Conservation (phyloP, 2,113 vertebrate genomes). For the Tenebrosternarchus preto region DNA sequence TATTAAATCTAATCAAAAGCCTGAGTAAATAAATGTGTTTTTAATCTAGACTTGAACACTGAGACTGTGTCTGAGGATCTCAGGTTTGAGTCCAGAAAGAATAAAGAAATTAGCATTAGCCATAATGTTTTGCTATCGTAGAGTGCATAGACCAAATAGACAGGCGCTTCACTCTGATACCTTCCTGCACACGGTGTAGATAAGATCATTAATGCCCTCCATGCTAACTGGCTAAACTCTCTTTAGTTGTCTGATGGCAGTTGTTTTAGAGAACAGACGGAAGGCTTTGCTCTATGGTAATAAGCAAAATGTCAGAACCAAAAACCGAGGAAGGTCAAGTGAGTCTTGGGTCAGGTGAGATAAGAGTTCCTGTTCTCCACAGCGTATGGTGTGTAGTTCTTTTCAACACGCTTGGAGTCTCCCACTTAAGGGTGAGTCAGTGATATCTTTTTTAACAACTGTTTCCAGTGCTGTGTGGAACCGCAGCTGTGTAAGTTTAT, state of each 20-base stretch:
- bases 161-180: neutral
- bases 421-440: too few relatives aligned
- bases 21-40: too few relatives aligned
- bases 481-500: neutral
- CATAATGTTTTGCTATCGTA: constrained; percentile 4
- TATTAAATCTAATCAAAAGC: too few relatives aligned
- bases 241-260: neutral
- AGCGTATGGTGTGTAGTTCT: too few relatives aligned
- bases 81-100: neutral
- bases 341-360: neutral
- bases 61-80: too few relatives aligned
- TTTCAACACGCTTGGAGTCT: too few relatives aligned
- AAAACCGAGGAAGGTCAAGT: neutral
- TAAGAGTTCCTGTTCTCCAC: neutral
- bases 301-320: neutral
- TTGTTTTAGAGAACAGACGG: neutral
- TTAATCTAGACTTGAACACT: too few relatives aligned
- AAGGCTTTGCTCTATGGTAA: neutral
- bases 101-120: constrained; percentile 9
- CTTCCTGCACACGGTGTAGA: neutral
- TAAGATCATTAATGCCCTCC: neutral
- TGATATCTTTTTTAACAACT: too few relatives aligned
- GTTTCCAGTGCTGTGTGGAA: neutral
- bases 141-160: neutral
- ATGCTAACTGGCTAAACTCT: neutral